phyloP scores from a whole-genome alignment of 2,888 invertebrate species.

The Apotomis turbidana region DNA sequence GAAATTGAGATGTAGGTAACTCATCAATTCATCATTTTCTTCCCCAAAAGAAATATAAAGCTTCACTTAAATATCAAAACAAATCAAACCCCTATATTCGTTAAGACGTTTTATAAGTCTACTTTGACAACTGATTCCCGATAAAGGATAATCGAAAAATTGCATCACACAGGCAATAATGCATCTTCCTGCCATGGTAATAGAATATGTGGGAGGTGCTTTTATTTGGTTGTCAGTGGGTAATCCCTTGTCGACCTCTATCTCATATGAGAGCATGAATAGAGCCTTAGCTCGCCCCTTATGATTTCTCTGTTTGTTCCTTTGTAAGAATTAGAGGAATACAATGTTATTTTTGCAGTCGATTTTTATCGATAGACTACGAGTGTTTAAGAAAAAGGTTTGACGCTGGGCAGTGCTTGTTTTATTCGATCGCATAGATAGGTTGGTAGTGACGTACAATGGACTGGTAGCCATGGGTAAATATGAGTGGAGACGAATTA shows the following conservation, averaged over 20 bases:
- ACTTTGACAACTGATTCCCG: background rate
- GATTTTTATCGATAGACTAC: background rate
- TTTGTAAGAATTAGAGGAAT: conserved; percentile 23
- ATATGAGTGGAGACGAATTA: background rate
- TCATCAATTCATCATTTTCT: background rate
- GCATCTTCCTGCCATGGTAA: background rate
- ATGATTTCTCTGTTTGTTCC: conserved; percentile 34
- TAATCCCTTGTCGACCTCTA: conserved; percentile 37
- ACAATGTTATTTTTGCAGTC: conserved; percentile 29
- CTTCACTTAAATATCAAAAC: conserved; percentile 4
- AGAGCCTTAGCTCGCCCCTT: conserved; percentile 21
- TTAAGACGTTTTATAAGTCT: background rate
- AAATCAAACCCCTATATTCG: background rate
- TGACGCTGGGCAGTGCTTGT: background rate
- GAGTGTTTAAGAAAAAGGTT: background rate
- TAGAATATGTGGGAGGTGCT: conserved; percentile 4
- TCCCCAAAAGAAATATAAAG: background rate
- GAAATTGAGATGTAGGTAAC: background rate
- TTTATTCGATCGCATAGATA: conserved; percentile 5
- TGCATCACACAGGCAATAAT: background rate
- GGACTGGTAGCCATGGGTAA: conserved; percentile 15
- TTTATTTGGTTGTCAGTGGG: background rate
- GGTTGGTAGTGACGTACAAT: conserved; percentile 23
- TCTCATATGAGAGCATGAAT: conserved; percentile 12
- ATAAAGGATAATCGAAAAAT: background rate